Percentiles rank a stretch among this genome's conserved stretches.
phyloP scores from a whole-genome alignment of 2,113 vertebrate genomes.

The Hipposideros armiger region DNA sequence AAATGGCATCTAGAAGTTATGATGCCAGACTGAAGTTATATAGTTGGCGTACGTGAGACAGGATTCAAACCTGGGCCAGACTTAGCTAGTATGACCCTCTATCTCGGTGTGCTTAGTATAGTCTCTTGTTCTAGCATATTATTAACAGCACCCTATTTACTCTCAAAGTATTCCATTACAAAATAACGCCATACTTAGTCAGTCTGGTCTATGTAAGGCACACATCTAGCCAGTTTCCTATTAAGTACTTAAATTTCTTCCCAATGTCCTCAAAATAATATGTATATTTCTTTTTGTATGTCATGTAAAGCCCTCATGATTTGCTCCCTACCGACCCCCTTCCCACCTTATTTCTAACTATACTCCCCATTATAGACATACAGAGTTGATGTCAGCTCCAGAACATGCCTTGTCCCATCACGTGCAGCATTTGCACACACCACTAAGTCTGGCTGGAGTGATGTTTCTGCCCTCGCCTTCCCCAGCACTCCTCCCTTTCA shows the following conservation, averaged over 20 bases:
- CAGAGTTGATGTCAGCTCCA: not conserved
- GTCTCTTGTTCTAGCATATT: not conserved
- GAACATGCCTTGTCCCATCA: not conserved
- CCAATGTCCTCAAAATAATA: not conserved
- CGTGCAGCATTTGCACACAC: not conserved
- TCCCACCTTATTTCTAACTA: not conserved
- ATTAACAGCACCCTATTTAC: not conserved
- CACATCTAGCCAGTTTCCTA: not conserved
- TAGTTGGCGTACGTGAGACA: not conserved
- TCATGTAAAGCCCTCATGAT: not conserved
- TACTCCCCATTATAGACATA: not conserved
- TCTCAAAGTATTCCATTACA: not conserved
- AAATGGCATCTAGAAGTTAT: not conserved
- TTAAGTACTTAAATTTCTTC: not conserved
- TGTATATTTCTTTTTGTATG: not conserved
- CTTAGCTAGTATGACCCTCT: not conserved
- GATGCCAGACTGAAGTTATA: not conserved
- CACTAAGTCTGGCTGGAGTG: not conserved
- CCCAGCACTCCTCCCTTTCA: not conserved
- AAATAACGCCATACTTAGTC: not conserved
- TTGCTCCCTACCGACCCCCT: not conserved
- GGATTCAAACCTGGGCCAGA: not conserved
- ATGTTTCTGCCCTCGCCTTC: accelerated
- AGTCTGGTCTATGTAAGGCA: not conserved
- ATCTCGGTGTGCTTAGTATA: not conserved